Percentiles rank a stretch among this genome's conserved stretches.
Evolutionary conservation across 64 coral and sea anemone species (phyloP).

Genomic region (Cladopsammia gracilis): DNA sequence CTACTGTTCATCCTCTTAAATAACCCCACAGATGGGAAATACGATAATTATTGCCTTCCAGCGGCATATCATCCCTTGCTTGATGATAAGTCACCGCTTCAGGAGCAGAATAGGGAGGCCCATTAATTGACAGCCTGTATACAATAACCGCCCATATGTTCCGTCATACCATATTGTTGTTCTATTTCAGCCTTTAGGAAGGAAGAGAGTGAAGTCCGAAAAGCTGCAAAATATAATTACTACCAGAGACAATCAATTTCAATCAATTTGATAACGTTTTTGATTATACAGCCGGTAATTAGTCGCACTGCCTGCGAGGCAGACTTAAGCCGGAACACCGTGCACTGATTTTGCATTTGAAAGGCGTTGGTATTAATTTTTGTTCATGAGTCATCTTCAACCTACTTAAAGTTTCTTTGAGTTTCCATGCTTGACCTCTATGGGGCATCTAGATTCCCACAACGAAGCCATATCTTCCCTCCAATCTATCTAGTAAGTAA

Average conservation of each 20-base stretch:
- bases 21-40: conserved; percentile 29
- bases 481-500: no score
- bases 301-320: not conserved
- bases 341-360: conserved; percentile 48
- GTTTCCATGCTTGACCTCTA: not conserved
- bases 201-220: not conserved
- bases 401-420: not conserved
- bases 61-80: conserved; percentile 15
- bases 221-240: conserved; percentile 31
- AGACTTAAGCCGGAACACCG: not conserved
- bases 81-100: not conserved
- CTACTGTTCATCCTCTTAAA: not conserved
- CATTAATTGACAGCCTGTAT: not conserved
- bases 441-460: not conserved
- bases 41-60: conserved; percentile 43
- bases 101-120: not conserved
- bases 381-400: not conserved
- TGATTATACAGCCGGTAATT: conserved; percentile 29
- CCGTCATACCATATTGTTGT: not conserved
- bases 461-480: no score
- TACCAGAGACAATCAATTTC: not conserved
- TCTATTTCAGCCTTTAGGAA: not conserved
- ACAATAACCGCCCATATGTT: not conserved
- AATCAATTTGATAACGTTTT: not conserved
- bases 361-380: not conserved